Evolutionary conservation across 2,888 invertebrate species (phyloP).

Genomic region (Tethea ocularis): DNA sequence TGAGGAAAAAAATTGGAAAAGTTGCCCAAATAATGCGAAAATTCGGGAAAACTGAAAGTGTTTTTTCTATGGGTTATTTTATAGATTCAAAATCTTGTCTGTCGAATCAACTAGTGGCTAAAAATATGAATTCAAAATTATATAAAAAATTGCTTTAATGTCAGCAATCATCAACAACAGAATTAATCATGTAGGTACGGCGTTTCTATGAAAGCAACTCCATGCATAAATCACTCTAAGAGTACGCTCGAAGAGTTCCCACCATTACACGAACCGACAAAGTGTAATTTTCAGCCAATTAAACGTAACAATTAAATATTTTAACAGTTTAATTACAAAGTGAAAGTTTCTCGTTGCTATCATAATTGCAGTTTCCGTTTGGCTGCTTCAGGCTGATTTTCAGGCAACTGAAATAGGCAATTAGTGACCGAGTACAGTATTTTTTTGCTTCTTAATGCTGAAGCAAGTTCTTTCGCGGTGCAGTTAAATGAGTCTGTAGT

Average conservation of each 20-base stretch:
- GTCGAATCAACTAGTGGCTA: no score
- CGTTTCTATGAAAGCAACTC: background rate
- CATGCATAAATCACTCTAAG: background rate
- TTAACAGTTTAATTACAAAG: constrained; percentile 22
- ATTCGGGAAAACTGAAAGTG: no score
- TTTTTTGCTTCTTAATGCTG: constrained; percentile 23
- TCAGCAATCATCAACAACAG: no score
- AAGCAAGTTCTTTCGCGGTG: constrained; percentile 20
- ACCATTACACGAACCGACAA: constrained; percentile 4
- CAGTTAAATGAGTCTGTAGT: constrained; percentile 14
- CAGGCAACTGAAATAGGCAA: constrained; percentile 53
- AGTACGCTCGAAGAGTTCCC: background rate
- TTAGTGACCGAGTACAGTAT: constrained; percentile 44
- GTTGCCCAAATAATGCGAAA: no score
- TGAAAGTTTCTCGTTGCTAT: constrained; percentile 37
- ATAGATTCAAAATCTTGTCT: no score
- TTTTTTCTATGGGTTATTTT: no score
- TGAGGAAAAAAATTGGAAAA: no score
- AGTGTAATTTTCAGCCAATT: constrained; percentile 15
- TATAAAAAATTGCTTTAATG: no score
- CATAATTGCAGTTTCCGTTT: constrained; percentile 49
- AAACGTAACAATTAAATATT: constrained; percentile 13
- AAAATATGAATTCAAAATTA: no score
- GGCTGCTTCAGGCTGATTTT: constrained; percentile 39
- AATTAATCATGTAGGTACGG: background rate